A percentile compares a stretch with the other conserved stretches of the same genome.
Evolutionary conservation across 2,888 invertebrate species (phyloP).

Genomic region (Pasiphila rectangulata): DNA sequence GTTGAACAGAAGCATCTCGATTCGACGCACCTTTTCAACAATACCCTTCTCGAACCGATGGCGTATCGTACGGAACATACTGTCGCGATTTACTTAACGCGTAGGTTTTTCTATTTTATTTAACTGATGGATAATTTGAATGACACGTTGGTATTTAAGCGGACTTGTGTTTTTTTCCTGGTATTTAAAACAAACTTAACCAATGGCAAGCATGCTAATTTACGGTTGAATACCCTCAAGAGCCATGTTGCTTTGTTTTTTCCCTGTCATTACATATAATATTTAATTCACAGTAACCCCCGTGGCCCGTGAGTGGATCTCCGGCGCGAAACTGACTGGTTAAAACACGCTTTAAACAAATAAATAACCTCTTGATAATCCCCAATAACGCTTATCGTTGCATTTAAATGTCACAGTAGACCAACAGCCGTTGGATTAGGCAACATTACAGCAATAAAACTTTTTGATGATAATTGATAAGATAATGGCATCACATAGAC

Average conservation of each 20-base stretch:
- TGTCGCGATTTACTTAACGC: conserved; percentile 4
- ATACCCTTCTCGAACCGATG: conserved; percentile 50
- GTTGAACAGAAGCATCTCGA: conserved; percentile 57
- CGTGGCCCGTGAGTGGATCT: conserved; percentile 19
- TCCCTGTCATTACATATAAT: conserved; percentile 26
- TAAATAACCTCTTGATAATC: conserved; percentile 43
- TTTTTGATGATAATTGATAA: conserved; percentile 36
- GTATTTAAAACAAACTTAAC: no score
- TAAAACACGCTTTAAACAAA: conserved; percentile 27
- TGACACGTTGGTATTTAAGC: no score
- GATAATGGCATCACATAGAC: no score
- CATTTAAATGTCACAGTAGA: conserved; percentile 39
- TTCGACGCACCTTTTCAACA: conserved; percentile 52
- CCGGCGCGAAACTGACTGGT: conserved; percentile 34
- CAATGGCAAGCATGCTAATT: neutral
- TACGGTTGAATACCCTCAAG: conserved; percentile 53
- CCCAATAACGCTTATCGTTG: conserved; percentile 45
- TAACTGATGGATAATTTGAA: no score
- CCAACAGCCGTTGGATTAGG: conserved; percentile 45
- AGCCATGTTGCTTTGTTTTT: conserved; percentile 40
- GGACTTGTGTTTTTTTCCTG: no score
- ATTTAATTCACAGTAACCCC: conserved; percentile 14
- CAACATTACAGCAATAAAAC: conserved; percentile 45
- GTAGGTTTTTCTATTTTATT: neutral
- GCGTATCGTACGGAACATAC: conserved; percentile 59